Evolutionary conservation across 2,113 vertebrate genomes (phyloP).

Genomic region (Heptranchias perlo): DNA sequence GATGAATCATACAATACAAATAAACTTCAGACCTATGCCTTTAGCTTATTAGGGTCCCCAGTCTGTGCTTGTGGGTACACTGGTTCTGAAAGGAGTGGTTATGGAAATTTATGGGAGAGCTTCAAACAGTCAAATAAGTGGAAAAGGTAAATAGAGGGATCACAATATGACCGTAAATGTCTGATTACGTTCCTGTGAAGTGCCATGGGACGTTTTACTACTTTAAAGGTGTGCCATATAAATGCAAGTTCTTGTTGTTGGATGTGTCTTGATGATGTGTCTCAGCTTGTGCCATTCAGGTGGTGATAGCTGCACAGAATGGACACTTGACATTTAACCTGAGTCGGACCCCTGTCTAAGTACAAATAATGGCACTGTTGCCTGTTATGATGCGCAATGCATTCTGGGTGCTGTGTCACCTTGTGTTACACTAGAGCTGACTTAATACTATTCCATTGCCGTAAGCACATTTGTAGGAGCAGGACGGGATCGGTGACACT

Average conservation of each 20-base stretch:
- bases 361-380: background rate
- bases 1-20: background rate
- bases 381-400: background rate
- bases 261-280: background rate
- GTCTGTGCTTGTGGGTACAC: background rate
- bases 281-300: background rate
- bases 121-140: background rate
- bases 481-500: background rate
- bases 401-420: background rate
- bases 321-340: background rate
- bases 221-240: background rate
- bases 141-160: background rate
- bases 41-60: background rate
- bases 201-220: background rate
- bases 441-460: background rate
- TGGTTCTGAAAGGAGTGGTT: background rate
- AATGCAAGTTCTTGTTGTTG: background rate
- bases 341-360: background rate
- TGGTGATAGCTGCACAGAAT: background rate
- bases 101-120: background rate
- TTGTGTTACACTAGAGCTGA: background rate
- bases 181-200: background rate
- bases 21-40: background rate
- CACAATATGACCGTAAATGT: background rate
- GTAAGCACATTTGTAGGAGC: background rate